Conservation (phyloP, 2,888 invertebrate species). For the Erebia epiphron region DNA sequence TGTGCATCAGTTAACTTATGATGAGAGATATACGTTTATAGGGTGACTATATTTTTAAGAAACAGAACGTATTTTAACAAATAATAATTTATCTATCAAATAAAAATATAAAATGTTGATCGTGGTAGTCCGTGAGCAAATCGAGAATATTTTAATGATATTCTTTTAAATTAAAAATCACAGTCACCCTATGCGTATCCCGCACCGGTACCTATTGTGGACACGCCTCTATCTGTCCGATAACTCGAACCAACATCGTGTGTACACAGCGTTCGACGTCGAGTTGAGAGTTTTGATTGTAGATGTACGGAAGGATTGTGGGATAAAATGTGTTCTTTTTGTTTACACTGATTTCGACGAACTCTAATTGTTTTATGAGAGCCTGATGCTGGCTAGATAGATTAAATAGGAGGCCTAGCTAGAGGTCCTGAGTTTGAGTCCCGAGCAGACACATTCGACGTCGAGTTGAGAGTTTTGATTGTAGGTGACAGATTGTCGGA, state of each 20-base stretch:
- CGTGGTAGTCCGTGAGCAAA: too few species aligned
- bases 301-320: constrained; percentile 23
- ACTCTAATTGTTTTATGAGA: not conserved
- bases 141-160: not conserved
- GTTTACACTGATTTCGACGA: constrained; percentile 6
- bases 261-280: constrained; percentile 32
- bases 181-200: constrained; percentile 19
- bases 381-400: not conserved
- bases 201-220: constrained; percentile 18
- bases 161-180: constrained; percentile 7
- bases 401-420: too few species aligned
- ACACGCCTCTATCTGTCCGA: constrained; percentile 33
- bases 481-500: constrained; percentile 18
- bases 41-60: too few species aligned
- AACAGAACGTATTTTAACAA: too few species aligned
- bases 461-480: constrained; percentile 32
- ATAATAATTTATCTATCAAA: too few species aligned
- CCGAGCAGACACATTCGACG: too few species aligned
- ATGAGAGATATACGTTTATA: too few species aligned
- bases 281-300: constrained; percentile 34
- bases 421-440: too few species aligned
- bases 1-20: too few species aligned
- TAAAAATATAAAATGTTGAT: too few species aligned
- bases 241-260: constrained; percentile 32
- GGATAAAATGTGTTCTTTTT: constrained; percentile 18